A percentile compares a stretch with the other conserved stretches of the same genome.
Evolutionary conservation across 2,888 invertebrate genomes (phyloP).

Genomic region (Parelbella ahira): DNA sequence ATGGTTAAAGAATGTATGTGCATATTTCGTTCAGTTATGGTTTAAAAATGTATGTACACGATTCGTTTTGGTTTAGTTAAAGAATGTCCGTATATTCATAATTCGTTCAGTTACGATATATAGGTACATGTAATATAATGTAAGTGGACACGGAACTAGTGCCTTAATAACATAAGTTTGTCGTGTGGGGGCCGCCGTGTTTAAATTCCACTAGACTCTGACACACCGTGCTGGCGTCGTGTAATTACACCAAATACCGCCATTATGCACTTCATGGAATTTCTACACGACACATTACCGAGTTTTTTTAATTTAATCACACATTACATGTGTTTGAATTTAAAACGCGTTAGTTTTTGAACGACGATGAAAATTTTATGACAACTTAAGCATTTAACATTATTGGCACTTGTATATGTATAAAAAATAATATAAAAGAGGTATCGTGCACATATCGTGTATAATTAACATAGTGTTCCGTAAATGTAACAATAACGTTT

Average conservation of each 20-base stretch:
- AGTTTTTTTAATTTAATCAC: slow-evolving; percentile 9
- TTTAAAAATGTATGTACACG: too few species aligned
- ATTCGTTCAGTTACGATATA: neutral
- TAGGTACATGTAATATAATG: slow-evolving; percentile 30
- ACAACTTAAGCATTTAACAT: too few species aligned
- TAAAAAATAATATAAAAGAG: too few species aligned
- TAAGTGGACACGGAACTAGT: slow-evolving; percentile 53
- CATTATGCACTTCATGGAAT: slow-evolving; percentile 26
- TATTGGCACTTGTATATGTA: too few species aligned
- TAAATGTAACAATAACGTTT: too few species aligned
- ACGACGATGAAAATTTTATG: too few species aligned
- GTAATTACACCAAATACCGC: slow-evolving; percentile 67
- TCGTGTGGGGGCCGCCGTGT: slow-evolving; percentile 46
- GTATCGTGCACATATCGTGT: too few species aligned
- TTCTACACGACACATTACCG: slow-evolving; percentile 12
- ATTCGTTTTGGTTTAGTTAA: too few species aligned
- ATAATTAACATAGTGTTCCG: too few species aligned
- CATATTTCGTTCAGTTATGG: too few species aligned
- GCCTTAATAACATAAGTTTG: slow-evolving; percentile 68
- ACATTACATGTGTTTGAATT: neutral
- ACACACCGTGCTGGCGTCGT: slow-evolving; percentile 38
- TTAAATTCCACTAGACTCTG: slow-evolving; percentile 53
- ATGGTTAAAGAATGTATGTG: too few species aligned
- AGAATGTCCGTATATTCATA: slow-evolving; percentile 3
- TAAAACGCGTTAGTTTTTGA: too few species aligned